phyloP scores from a whole-genome alignment of 2,113 vertebrate species.

The Apaloderma vittatum region DNA sequence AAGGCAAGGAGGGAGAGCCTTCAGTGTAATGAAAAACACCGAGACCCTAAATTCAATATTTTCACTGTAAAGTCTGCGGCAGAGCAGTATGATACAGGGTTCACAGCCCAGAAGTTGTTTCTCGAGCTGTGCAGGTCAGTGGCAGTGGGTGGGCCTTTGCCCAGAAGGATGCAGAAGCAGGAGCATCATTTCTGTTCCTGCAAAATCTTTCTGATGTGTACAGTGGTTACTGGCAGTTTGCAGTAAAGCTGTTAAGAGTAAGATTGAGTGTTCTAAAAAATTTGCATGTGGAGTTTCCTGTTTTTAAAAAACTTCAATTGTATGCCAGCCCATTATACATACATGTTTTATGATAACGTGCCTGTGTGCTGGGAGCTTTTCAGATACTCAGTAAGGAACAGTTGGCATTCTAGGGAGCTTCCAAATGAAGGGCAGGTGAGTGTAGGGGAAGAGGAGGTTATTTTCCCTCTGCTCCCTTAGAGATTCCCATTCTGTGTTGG shows the following conservation, averaged over 20 bases:
- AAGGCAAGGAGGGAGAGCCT: background rate
- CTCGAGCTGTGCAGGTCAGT: background rate
- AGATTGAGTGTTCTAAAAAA: background rate
- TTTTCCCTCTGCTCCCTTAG: background rate
- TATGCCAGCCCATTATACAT: rapidly evolving
- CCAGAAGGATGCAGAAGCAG: background rate
- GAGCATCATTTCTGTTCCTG: background rate
- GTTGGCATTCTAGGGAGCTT: background rate
- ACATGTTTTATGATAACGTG: rapidly evolving
- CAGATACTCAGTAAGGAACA: background rate
- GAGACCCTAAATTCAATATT: background rate
- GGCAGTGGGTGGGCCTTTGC: background rate
- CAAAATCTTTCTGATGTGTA: background rate
- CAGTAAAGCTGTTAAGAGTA: background rate
- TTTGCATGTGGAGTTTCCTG: rapidly evolving
- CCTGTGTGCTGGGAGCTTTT: background rate
- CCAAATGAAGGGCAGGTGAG: background rate
- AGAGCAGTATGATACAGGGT: background rate
- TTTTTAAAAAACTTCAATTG: rapidly evolving
- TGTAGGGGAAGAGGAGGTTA: background rate
- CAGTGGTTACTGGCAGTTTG: background rate
- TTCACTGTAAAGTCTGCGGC: background rate
- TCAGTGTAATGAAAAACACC: background rate
- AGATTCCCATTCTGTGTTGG: background rate
- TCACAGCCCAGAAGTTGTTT: rapidly evolving